Conservation (phyloP, 2,888 invertebrate genomes). For the Mesopsocus fuscifrons region DNA sequence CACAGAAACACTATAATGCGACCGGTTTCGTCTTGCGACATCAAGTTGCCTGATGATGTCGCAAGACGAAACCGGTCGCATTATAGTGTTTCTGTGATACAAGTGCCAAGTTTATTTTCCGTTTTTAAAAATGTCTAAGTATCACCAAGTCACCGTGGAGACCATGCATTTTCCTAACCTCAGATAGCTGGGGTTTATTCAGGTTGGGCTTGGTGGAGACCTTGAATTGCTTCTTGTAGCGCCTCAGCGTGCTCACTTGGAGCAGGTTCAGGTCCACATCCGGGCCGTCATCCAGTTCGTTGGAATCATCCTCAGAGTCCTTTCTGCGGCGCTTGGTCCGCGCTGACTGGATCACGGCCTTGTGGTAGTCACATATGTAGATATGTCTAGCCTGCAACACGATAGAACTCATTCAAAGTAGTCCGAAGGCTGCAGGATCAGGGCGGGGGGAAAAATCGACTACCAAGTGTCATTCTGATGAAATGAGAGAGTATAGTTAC, state of each 20-base stretch:
- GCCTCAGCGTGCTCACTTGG: slow-evolving; percentile 80
- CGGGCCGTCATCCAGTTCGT: slow-evolving; percentile 81
- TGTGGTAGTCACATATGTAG: slow-evolving; percentile 94
- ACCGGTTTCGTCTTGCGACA: no score
- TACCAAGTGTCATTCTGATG: no score
- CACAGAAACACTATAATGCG: no score
- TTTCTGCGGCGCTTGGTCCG: slow-evolving; percentile 77
- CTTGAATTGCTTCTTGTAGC: slow-evolving; percentile 89
- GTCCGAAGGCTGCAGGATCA: no score
- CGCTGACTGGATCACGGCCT: slow-evolving; percentile 89
- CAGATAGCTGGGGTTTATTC: slow-evolving; percentile 89
- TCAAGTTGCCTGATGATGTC: no score
- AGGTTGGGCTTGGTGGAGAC: slow-evolving; percentile 77
- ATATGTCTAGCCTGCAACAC: slow-evolving; percentile 68
- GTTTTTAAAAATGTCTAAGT: no score
- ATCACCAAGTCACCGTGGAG: no score
- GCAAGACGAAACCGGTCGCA: no score
- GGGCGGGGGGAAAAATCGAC: no score
- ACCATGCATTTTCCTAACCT: slow-evolving; percentile 48
- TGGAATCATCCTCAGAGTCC: slow-evolving; percentile 88
- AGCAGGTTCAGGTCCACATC: slow-evolving; percentile 88
- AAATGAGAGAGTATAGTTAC: slow-evolving; percentile 28
- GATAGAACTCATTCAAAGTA: slow-evolving; percentile 15
- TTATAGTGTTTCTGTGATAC: no score
- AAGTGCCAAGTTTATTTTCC: no score